These are phyloP conservation scores for Chymomyza fuscimana DNA, from an alignment of 2,888 invertebrate species.

Conservation along the genomic window DNA sequence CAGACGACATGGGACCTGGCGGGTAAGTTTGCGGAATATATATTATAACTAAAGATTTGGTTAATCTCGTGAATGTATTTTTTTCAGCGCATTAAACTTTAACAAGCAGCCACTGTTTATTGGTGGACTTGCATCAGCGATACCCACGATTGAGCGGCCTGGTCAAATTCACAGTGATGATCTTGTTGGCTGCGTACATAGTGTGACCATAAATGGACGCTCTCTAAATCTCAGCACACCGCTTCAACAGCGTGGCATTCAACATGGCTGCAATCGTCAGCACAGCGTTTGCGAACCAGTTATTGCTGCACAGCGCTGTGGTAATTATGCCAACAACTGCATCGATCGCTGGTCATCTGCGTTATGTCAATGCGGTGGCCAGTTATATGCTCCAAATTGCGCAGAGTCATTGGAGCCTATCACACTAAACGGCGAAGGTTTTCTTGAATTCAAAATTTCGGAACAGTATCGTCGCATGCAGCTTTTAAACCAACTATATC, in stretches of 20 bases:
- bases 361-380: conserved; percentile 86
- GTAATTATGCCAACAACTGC: conserved; percentile 84
- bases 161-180: conserved; percentile 96
- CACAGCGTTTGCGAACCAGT: conserved; percentile 84
- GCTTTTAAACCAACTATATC: conserved; percentile 88
- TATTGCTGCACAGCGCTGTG: conserved; percentile 81
- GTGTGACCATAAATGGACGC: conserved; percentile 92
- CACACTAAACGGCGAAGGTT: conserved; percentile 88
- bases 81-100: conserved; percentile 92
- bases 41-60: background rate
- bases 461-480: conserved; percentile 94
- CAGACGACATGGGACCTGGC: conserved; percentile 91
- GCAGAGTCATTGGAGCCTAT: conserved; percentile 88
- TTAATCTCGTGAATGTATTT: conserved; percentile 22
- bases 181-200: conserved; percentile 95
- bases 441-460: conserved; percentile 88
- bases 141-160: conserved; percentile 92
- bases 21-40: conserved; percentile 83
- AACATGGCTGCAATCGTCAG: conserved; percentile 87
- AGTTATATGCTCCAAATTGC: conserved; percentile 89
- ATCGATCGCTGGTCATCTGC: conserved; percentile 91
- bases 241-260: conserved; percentile 85
- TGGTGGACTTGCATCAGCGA: conserved; percentile 91
- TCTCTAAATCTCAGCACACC: conserved; percentile 90
- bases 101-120: conserved; percentile 92